phyloP scores from a whole-genome alignment of 1,140 invertebrate species.

The Drosophila carrolli region DNA sequence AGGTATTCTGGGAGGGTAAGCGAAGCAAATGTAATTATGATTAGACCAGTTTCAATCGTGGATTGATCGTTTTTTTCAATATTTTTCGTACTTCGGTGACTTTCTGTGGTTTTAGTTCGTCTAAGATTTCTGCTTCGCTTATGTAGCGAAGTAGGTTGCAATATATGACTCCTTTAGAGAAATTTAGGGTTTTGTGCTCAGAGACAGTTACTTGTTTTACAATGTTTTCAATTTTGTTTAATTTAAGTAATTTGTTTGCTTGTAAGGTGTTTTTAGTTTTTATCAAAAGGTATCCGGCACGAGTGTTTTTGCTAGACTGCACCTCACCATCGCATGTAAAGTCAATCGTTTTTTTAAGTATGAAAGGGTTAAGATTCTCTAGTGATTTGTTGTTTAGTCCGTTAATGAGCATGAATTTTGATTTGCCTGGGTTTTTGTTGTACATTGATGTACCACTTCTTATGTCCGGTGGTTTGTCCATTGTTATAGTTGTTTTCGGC shows the following conservation, averaged over 20 bases:
- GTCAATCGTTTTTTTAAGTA: conserved; percentile 1
- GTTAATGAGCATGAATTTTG: background rate
- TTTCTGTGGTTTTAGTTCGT: background rate
- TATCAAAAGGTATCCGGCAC: background rate
- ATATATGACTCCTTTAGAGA: background rate
- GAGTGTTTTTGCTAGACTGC: too few relatives aligned
- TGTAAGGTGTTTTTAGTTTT: background rate
- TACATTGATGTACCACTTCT: background rate
- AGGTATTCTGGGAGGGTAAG: too few relatives aligned
- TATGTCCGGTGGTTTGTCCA: conserved; percentile 8
- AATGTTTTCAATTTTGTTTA: background rate
- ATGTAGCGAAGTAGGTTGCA: too few relatives aligned
- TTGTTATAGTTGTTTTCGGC: background rate
- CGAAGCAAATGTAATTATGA: background rate
- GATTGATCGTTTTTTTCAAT: too few relatives aligned
- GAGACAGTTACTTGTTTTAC: background rate
- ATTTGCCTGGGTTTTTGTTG: background rate
- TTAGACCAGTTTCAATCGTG: background rate
- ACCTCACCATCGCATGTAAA: too few relatives aligned
- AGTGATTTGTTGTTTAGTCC: background rate
- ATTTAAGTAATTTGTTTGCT: background rate
- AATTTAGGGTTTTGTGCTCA: too few relatives aligned
- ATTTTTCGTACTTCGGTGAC: background rate
- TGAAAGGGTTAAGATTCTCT: background rate
- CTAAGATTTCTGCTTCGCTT: background rate